A percentile compares a stretch with the other conserved stretches of the same genome.
These are phyloP conservation scores for Corydoras maculifer DNA, from an alignment of 2,113 vertebrate species.

Conservation along the genomic window DNA sequence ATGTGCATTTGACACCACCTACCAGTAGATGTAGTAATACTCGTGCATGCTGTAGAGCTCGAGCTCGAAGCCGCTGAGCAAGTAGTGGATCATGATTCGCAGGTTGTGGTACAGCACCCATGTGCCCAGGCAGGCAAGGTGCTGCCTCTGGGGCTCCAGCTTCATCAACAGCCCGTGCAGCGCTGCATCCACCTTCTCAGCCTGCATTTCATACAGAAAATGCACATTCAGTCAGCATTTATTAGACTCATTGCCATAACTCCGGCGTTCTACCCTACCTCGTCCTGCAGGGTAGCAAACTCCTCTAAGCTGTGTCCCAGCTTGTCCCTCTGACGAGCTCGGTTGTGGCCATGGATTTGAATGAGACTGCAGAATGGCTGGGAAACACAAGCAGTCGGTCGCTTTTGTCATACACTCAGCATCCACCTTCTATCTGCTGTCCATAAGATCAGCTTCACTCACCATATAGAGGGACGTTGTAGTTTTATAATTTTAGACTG, in stretches of 20 bases:
- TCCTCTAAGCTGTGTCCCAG: slow-evolving; percentile 96
- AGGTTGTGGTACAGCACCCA: slow-evolving; percentile 98
- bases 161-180: slow-evolving; percentile 94
- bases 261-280: slow-evolving; percentile 62
- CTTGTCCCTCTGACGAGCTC: slow-evolving; percentile 95
- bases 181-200: slow-evolving; percentile 94
- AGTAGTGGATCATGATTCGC: slow-evolving; percentile 97
- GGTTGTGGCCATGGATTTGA: slow-evolving; percentile 97
- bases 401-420: neutral
- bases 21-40: slow-evolving; percentile 99
- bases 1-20: slow-evolving; percentile 22
- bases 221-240: neutral
- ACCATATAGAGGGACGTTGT: too few relatives aligned
- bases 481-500: too few relatives aligned
- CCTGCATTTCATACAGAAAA: slow-evolving; percentile 56
- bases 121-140: slow-evolving; percentile 92
- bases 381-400: slow-evolving; percentile 28
- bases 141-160: slow-evolving; percentile 93
- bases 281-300: slow-evolving; percentile 95
- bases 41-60: slow-evolving; percentile 99
- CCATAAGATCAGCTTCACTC: too few relatives aligned
- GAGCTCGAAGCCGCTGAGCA: slow-evolving; percentile 95
- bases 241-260: too few relatives aligned
- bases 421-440: too few relatives aligned
- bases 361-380: slow-evolving; percentile 97